These are phyloP conservation scores for Folsomia manolachei DNA, from an alignment of 2,888 invertebrate species.

Conservation along the genomic window DNA sequence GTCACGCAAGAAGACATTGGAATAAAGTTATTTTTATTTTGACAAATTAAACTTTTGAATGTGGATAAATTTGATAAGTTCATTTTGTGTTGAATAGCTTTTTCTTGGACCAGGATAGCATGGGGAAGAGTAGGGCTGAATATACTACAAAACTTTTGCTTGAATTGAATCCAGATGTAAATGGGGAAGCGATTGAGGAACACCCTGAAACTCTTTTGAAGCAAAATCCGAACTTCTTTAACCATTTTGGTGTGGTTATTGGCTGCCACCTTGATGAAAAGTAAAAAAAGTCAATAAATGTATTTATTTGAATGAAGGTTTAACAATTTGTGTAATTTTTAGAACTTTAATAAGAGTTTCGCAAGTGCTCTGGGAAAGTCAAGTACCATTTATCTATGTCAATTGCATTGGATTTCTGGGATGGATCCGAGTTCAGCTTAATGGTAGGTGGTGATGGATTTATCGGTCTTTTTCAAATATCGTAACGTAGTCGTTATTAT, in stretches of 20 bases:
- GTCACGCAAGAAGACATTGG: constrained; percentile 89
- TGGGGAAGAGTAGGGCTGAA: constrained; percentile 81
- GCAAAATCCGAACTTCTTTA: constrained; percentile 84
- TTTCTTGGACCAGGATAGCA: constrained; percentile 77
- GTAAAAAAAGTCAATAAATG: constrained; percentile 50
- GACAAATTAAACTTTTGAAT: background rate
- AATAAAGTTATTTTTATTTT: constrained; percentile 67
- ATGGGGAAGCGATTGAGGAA: constrained; percentile 89
- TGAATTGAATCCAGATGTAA: constrained; percentile 89
- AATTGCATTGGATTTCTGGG: constrained; percentile 90
- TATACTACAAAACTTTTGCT: constrained; percentile 75
- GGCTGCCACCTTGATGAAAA: constrained; percentile 73
- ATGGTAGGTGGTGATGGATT: too few species aligned
- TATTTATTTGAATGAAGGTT: too few species aligned
- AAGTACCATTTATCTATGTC: constrained; percentile 81
- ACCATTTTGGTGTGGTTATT: constrained; percentile 81
- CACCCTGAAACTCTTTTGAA: constrained; percentile 72
- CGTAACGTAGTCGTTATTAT: too few species aligned
- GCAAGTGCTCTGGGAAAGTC: constrained; percentile 73
- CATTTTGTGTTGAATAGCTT: constrained; percentile 66
- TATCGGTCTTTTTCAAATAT: too few species aligned
- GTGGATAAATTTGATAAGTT: constrained; percentile 12
- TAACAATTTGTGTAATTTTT: background rate
- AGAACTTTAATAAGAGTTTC: constrained; percentile 72
- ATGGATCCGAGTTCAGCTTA: constrained; percentile 76